phyloP scores from a whole-genome alignment of 2,888 invertebrate genomes.

The Sycophila texana region DNA sequence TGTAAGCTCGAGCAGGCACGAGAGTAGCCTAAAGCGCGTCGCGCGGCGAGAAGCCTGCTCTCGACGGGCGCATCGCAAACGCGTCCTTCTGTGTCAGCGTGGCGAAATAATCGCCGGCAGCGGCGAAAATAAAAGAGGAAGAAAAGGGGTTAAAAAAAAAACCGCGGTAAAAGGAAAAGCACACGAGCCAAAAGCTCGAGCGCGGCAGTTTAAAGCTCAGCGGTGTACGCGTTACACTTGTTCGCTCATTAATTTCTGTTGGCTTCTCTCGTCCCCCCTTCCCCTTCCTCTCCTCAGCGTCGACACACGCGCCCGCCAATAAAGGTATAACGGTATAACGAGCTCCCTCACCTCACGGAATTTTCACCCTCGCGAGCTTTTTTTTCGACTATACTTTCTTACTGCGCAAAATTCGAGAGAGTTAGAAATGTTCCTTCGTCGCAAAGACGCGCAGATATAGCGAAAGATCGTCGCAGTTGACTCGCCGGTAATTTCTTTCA shows the following conservation, averaged over 20 bases:
- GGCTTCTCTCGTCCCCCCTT: neutral
- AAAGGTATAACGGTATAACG: constrained; percentile 32
- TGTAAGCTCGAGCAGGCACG: too few species aligned
- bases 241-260: constrained; percentile 18
- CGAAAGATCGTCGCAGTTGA: too few species aligned
- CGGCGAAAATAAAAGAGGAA: neutral
- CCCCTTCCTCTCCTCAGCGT: neutral
- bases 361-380: neutral
- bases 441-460: too few species aligned
- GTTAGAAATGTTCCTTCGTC: too few species aligned
- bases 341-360: constrained; percentile 1
- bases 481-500: too few species aligned
- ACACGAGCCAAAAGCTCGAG: neutral
- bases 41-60: too few species aligned
- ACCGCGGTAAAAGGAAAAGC: neutral
- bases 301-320: constrained; percentile 6
- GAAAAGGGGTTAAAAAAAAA: neutral
- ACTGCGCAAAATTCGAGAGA: too few species aligned
- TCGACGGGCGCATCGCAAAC: too few species aligned
- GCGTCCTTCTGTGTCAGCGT: too few species aligned
- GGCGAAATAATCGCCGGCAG: neutral
- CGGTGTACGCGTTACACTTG: constrained; percentile 8
- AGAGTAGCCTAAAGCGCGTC: too few species aligned
- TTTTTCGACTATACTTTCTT: too few species aligned
- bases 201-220: neutral